Evolutionary conservation across 2,888 invertebrate species (phyloP).

Genomic region (Microplitis manilae): DNA sequence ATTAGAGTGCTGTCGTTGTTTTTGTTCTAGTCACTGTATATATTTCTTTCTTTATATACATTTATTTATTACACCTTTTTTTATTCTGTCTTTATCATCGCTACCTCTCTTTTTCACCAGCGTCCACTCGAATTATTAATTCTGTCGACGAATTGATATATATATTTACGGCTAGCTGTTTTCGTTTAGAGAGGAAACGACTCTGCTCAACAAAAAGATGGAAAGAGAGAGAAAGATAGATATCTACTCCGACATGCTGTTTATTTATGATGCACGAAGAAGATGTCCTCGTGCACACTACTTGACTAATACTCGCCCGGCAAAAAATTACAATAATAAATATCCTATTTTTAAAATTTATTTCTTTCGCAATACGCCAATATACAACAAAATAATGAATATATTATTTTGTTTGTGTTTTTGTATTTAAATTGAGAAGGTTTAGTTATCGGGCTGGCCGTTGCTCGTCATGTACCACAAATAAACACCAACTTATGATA

Average conservation of each 20-base stretch:
- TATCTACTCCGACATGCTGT: conserved; percentile 36
- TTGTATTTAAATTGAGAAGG: neutral
- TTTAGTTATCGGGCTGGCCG: neutral
- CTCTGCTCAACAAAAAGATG: neutral
- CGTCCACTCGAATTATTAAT: conserved; percentile 47
- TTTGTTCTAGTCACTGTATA: conserved; percentile 30
- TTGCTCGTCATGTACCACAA: neutral
- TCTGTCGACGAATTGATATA: conserved; percentile 46
- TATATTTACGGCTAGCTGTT: conserved; percentile 38
- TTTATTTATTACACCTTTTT: conserved; percentile 9
- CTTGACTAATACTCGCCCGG: conserved; percentile 36
- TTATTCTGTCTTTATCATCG: conserved; percentile 5
- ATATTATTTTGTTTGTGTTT: neutral
- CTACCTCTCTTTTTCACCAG: neutral
- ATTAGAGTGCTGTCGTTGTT: conserved; percentile 19
- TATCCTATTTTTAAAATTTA: conserved; percentile 23
- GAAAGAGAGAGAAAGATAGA: conserved; percentile 31
- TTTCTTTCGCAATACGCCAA: conserved; percentile 1
- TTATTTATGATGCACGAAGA: conserved; percentile 47
- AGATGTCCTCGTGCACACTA: conserved; percentile 45
- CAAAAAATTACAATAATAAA: conserved; percentile 24
- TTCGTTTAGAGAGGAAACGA: conserved; percentile 23
- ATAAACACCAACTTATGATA: neutral
- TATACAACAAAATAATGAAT: conserved; percentile 16
- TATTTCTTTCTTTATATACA: conserved; percentile 21